Base-by-base conservation (phyloP, 30 jellyfish, hydroid and myxozoan genomes). In the Hydra vulgaris region DNA sequence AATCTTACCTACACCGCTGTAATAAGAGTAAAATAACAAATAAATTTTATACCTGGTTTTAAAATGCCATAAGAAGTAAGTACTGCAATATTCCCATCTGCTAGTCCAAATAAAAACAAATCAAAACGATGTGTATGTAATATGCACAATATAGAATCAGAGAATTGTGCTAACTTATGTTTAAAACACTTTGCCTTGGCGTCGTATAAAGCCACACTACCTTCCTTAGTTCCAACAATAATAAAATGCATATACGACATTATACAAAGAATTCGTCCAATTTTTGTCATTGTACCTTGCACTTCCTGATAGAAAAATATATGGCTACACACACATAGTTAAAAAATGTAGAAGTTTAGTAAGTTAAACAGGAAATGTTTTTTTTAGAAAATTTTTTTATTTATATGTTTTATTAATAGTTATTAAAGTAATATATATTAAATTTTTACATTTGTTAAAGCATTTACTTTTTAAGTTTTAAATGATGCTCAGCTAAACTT, bases 261-360 rank as follows among this genome's bases (percentile, higher is more conserved):
- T 89, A 91, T 91, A 83, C 97, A 86, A 18, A 91, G 86, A 69
- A 91, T 83, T 16, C 95, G 90, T 21, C 89, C 92, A 72, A 72
- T 82, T 54, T 73, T 80, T 25, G 87, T 88, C 71, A 91, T 67
- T 81, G 87, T 86, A 17, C 97, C 97, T 53, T 87, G 86, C 74
- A 1, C 79, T 71, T 83, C 78, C 78, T 15, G 80, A 82, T 20
- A 54, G n/a, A 23, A 18, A 22, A 74, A 15, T 18, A 15, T 78
- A 40, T 82, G 0, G 25, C 18, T 20, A 0, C 54, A 53, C n/a
- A n/a, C n/a, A n/a, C n/a, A n/a, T n/a, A n/a, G n/a, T n/a, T n/a
- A n/a, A n/a, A n/a, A n/a, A n/a, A n/a, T n/a, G n/a, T n/a, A n/a
- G n/a, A n/a, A n/a, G n/a, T n/a, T n/a, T n/a, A n/a, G n/a, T n/a